Conservation (phyloP, 2,113 vertebrate genomes). For the Phasianus colchicus region DNA sequence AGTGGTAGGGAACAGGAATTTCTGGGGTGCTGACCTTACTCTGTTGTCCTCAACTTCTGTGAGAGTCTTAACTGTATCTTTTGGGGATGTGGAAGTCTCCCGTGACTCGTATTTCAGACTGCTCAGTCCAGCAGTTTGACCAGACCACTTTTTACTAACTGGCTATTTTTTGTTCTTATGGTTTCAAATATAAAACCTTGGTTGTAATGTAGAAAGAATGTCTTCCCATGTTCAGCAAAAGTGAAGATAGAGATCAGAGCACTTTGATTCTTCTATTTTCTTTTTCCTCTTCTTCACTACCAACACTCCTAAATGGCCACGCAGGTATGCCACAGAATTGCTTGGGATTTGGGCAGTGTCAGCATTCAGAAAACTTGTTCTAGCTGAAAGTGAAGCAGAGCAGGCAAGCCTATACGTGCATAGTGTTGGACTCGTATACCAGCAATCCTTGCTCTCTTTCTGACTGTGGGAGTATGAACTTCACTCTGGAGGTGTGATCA, state of each 20-base stretch:
- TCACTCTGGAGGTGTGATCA: neutral
- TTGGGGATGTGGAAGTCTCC: neutral
- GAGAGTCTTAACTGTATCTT: neutral
- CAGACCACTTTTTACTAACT: neutral
- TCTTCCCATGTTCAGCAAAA: neutral
- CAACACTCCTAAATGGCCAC: neutral
- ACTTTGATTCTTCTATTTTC: neutral
- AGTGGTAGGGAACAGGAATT: neutral
- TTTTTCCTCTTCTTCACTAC: neutral
- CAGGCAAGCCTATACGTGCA: neutral
- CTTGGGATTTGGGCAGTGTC: neutral
- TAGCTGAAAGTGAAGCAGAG: neutral
- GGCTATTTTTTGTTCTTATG: neutral
- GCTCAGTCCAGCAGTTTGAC: neutral
- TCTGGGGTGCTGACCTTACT: neutral
- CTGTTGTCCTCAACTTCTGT: neutral
- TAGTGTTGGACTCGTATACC: neutral
- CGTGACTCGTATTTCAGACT: neutral
- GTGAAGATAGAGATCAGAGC: neutral
- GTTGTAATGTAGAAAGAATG: neutral
- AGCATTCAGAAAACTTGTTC: neutral
- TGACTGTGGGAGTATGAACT: neutral
- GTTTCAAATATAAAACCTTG: neutral
- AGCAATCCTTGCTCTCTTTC: neutral
- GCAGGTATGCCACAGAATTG: neutral